phyloP scores from a whole-genome alignment of 2,113 vertebrate genomes.

The Forbesichthys agassizii region DNA sequence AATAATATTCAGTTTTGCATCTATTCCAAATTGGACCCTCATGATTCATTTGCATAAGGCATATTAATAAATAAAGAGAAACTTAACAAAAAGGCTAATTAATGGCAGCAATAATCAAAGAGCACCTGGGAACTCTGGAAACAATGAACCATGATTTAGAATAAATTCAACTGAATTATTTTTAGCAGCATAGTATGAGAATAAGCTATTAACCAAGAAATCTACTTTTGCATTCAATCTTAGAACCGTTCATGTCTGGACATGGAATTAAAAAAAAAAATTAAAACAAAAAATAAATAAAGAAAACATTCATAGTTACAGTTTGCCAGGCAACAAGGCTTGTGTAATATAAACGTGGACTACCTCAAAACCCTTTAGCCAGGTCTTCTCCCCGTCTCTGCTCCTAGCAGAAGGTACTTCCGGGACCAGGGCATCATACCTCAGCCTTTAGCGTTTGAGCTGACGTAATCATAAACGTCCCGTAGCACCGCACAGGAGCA shows the following conservation, averaged over 20 bases:
- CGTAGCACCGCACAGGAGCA: constrained; percentile 26
- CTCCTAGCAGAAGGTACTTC: constrained; percentile 10
- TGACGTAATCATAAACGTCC: constrained; percentile 70
- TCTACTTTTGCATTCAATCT: background rate
- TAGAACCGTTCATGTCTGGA: background rate
- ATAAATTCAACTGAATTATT: too few species aligned
- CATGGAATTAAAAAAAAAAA: background rate
- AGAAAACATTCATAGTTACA: background rate
- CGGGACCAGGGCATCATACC: constrained; percentile 64
- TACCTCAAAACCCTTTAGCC: background rate
- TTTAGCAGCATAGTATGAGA: too few species aligned
- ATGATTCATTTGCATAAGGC: too few species aligned
- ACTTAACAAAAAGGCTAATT: too few species aligned
- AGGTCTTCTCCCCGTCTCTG: constrained; percentile 28
- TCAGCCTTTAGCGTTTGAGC: constrained; percentile 56
- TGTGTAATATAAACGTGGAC: background rate
- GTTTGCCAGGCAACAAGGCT: constrained; percentile 20
- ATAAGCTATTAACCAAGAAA: too few species aligned
- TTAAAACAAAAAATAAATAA: background rate
- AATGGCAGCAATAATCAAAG: too few species aligned
- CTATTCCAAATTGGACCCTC: too few species aligned
- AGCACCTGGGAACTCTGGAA: too few species aligned
- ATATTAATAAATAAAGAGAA: too few species aligned
- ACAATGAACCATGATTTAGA: too few species aligned
- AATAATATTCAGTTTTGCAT: too few species aligned